Percentiles rank a stretch among this genome's conserved stretches.
These are phyloP conservation scores for Helicorthomorpha holstii DNA, from an alignment of 1,140 invertebrate genomes.

Conservation along the genomic window DNA sequence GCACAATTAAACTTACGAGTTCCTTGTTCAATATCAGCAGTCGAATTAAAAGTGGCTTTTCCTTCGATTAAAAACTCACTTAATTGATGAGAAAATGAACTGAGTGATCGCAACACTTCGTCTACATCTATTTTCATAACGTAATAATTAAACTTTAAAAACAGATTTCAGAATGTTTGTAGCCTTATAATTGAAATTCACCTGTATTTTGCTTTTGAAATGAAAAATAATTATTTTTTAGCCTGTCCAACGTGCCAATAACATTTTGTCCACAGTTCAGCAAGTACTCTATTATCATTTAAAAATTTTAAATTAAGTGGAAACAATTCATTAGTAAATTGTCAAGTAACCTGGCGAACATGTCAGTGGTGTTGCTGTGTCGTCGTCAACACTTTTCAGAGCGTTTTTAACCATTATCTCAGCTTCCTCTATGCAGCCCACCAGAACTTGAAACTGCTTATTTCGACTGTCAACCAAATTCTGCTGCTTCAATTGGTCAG, in stretches of 20 bases:
- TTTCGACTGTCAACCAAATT: background rate
- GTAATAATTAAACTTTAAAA: background rate
- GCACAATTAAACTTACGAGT: slow-evolving; percentile 46
- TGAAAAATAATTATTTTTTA: slow-evolving; percentile 14
- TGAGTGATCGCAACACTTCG: slow-evolving; percentile 9
- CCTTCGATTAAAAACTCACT: slow-evolving; percentile 21
- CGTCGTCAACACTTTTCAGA: slow-evolving; percentile 47
- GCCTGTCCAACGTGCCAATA: slow-evolving; percentile 24
- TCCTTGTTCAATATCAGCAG: slow-evolving; percentile 49
- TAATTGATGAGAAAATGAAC: slow-evolving; percentile 20
- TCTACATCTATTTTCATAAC: slow-evolving; percentile 7
- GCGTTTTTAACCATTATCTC: slow-evolving; percentile 40
- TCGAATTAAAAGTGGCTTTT: slow-evolving; percentile 19
- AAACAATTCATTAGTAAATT: background rate
- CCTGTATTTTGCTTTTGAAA: background rate
- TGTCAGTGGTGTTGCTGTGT: slow-evolving; percentile 43
- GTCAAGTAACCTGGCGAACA: slow-evolving; percentile 39
- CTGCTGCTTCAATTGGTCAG: background rate
- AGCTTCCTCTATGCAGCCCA: slow-evolving; percentile 35
- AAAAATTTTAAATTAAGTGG: background rate
- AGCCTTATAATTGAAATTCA: too few relatives aligned
- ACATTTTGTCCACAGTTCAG: slow-evolving; percentile 22
- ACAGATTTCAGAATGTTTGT: too few relatives aligned
- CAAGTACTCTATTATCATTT: background rate
- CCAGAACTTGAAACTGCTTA: slow-evolving; percentile 24